Evolutionary conservation across 2,797 vertebrate species (phyloP).

Genomic region (Muscicapa comitata): DNA sequence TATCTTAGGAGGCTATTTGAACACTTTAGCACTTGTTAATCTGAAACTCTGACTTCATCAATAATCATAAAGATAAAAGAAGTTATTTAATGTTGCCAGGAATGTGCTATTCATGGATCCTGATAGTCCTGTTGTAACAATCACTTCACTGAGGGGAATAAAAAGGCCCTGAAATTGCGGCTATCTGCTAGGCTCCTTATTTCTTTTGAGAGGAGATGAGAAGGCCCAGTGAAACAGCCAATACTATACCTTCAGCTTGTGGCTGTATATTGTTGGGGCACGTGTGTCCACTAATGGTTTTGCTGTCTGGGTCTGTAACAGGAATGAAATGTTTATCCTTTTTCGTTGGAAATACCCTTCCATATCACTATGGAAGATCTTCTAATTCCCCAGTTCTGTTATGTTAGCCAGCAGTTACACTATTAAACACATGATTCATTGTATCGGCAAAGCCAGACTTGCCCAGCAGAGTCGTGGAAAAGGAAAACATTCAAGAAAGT

Average conservation of each 20-base stretch:
- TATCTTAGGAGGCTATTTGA: neutral
- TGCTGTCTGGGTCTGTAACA: conserved; percentile 75
- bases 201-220: neutral
- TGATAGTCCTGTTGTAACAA: neutral
- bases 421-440: neutral
- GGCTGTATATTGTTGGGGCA: conserved; percentile 63
- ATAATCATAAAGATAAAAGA: neutral
- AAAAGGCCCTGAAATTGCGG: neutral
- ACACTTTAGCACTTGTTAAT: neutral
- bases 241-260: conserved; percentile 74
- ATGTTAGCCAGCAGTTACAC: neutral
- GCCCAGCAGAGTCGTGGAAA: neutral
- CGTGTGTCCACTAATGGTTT: conserved; percentile 70
- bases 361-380: neutral
- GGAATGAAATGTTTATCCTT: neutral
- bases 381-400: neutral
- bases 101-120: neutral
- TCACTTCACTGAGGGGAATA: neutral
- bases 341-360: neutral
- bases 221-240: neutral
- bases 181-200: neutral
- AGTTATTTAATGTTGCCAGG: neutral
- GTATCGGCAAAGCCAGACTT: neutral
- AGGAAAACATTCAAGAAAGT: neutral
- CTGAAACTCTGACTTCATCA: neutral